Base-by-base conservation (phyloP, 2,113 vertebrate genomes). In the Xiphophorus maculatus region DNA sequence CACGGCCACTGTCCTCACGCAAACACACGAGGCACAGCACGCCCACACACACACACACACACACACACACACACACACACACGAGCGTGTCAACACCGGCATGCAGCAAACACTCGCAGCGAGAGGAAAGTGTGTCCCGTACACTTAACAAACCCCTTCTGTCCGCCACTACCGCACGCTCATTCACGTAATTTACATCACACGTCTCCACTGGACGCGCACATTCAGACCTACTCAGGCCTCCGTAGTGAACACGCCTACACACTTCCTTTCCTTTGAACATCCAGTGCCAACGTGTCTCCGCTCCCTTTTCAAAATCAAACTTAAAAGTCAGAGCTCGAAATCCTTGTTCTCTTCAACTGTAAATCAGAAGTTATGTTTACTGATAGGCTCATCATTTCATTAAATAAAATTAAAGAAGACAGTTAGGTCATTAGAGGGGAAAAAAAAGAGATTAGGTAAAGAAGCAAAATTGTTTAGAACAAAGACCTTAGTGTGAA, bases 1-100 rank as follows among this genome's bases (percentile, higher is more conserved):
- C 92, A 86, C 67, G 30, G 89, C 91, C 92, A 92, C 91, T 79
- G 89, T 88, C 82, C 86, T 71, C 77, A 11, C 83, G 79, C 81
- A 62, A 5, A 72, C 69, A 65, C 75, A 77, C 79, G 44, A 51
- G 5, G 25, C 65, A 42, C 66, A 62, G 62, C 54, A 42, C 51
- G 66, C 5, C 11, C 35, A 1, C 71, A 73, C 66, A 64, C 69
- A 77, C 61, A 62, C 54, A 35, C 54, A 66, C 6, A 8, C 33
- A 62, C 54, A 35, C 54, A 66, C 35, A 1, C 71, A 73, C 66
- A 64, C 69, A 77, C 61, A 62, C 54, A 35, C 54, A 66, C 6
- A 8, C 33, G 8, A 29, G 40, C 19, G 5, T 17, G 62, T 30
- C 58, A 72, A 76, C 73, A 76, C 66, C 54, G 35, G 63, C 79